Percentiles rank a stretch among this genome's conserved stretches.
Evolutionary conservation across 2,113 vertebrate genomes (phyloP).

Genomic region (Fukomys damarensis): DNA sequence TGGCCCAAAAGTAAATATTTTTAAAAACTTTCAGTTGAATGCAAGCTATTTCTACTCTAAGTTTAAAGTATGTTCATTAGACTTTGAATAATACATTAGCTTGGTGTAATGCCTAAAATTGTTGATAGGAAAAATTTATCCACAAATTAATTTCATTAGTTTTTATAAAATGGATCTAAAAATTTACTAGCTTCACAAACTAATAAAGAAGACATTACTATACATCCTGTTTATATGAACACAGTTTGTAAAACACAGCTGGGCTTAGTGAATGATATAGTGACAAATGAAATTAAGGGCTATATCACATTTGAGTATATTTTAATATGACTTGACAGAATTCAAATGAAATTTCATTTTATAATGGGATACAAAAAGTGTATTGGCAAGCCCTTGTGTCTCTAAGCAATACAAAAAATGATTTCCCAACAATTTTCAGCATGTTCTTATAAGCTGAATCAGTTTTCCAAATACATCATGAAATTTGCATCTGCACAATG

Average conservation of each 20-base stretch:
- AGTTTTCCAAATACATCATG: conserved; percentile 26
- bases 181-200: conserved; percentile 43
- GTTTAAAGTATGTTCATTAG: conserved; percentile 12
- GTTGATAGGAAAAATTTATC: background rate
- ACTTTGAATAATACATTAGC: conserved; percentile 35
- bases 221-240: background rate
- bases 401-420: background rate
- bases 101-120: conserved; percentile 8
- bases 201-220: conserved; percentile 36
- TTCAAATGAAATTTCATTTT: conserved; percentile 64
- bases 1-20: conserved; percentile 52
- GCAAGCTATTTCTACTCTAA: conserved; percentile 5
- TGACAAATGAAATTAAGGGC: conserved; percentile 57
- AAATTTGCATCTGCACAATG: background rate
- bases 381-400: conserved; percentile 6
- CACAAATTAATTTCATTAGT: background rate
- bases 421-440: conserved; percentile 35
- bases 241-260: conserved; percentile 2
- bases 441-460: conserved; percentile 11
- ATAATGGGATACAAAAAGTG: conserved; percentile 9
- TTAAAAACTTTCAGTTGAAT: background rate
- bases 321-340: conserved; percentile 48
- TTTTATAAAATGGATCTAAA: background rate
- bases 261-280: conserved; percentile 4
- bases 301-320: conserved; percentile 13